phyloP scores from a whole-genome alignment of 2,888 invertebrate genomes.

The Amphipyra tragopoginis region DNA sequence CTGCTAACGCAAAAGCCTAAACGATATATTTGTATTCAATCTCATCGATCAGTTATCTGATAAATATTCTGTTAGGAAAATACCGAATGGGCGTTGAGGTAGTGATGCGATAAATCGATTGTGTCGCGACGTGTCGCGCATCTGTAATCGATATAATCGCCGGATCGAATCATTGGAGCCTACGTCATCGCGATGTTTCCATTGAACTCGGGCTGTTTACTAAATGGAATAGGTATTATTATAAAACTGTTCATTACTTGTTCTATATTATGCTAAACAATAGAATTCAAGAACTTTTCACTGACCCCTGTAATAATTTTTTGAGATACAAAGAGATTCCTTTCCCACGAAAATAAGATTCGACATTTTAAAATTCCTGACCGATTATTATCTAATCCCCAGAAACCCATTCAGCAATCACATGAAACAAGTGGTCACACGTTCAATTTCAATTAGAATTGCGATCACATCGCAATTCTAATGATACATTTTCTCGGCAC shows the following conservation, averaged over 20 bases:
- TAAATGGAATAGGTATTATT: slow-evolving; percentile 36
- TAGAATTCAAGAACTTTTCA: neutral
- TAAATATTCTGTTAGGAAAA: slow-evolving; percentile 68
- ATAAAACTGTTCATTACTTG: slow-evolving; percentile 8
- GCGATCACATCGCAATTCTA: slow-evolving; percentile 32
- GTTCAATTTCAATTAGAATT: neutral
- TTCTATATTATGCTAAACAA: neutral
- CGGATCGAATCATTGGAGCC: slow-evolving; percentile 57
- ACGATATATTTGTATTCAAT: slow-evolving; percentile 55
- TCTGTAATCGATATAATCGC: slow-evolving; percentile 67
- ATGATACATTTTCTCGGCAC: slow-evolving; percentile 32
- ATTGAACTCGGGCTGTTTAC: slow-evolving; percentile 46
- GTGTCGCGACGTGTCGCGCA: slow-evolving; percentile 66
- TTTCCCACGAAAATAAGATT: slow-evolving; percentile 2
- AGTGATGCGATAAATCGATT: slow-evolving; percentile 70
- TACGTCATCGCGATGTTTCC: slow-evolving; percentile 52
- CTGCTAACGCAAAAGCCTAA: slow-evolving; percentile 15
- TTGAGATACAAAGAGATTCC: too few relatives aligned
- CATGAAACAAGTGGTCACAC: slow-evolving; percentile 2
- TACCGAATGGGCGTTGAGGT: slow-evolving; percentile 59
- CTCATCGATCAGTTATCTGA: slow-evolving; percentile 53
- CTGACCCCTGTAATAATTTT: too few relatives aligned
- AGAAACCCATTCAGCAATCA: slow-evolving; percentile 20
- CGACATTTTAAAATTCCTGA: slow-evolving; percentile 4
- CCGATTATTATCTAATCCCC: slow-evolving; percentile 6